These are phyloP conservation scores for Aegithalos caudatus DNA, from an alignment of 2,113 vertebrate species.

Conservation along the genomic window DNA sequence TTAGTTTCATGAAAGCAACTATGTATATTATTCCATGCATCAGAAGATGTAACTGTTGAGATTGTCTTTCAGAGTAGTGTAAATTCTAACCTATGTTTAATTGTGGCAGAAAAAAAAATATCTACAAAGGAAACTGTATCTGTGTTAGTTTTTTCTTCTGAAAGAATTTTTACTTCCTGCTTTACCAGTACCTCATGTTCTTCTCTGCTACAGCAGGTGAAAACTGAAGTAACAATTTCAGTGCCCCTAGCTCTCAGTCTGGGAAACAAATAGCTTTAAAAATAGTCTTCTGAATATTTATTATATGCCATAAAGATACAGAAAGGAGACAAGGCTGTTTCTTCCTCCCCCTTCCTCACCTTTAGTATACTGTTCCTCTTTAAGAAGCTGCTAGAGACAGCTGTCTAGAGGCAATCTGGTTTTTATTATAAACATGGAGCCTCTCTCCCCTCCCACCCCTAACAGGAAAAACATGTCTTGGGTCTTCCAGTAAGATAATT, in stretches of 20 bases:
- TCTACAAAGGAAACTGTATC: background rate
- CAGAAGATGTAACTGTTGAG: background rate
- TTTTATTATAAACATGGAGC: background rate
- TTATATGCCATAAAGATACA: background rate
- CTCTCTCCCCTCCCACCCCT: background rate
- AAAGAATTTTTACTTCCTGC: background rate
- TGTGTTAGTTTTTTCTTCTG: background rate
- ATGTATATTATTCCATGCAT: background rate
- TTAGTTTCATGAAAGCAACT: background rate
- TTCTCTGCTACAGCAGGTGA: background rate
- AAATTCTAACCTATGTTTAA: background rate
- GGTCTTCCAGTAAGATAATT: background rate
- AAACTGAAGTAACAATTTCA: background rate
- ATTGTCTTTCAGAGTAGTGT: background rate
- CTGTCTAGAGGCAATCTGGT: background rate
- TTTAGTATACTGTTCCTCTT: background rate
- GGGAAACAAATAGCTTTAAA: background rate
- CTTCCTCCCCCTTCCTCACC: background rate
- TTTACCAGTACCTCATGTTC: background rate
- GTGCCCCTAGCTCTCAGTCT: background rate
- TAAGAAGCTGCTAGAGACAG: background rate
- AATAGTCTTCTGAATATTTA: background rate
- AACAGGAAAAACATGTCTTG: slow-evolving; percentile 20
- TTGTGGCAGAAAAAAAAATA: background rate
- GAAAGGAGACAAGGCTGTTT: background rate